Percentiles rank a stretch among this genome's conserved stretches.
phyloP scores from a whole-genome alignment of 2,113 vertebrate genomes.

The Symphodus melops region DNA sequence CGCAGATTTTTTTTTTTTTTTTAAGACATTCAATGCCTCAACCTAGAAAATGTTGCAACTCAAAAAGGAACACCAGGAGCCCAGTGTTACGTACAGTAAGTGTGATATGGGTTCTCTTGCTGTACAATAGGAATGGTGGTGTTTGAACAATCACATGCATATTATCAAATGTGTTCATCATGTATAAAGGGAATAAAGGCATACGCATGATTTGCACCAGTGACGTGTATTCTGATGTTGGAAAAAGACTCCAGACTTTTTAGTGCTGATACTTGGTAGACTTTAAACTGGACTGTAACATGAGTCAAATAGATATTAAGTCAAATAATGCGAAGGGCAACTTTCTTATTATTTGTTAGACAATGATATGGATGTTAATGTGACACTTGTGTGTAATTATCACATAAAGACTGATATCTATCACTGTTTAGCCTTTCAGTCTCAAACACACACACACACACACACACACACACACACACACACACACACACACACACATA shows the following conservation, averaged over 20 bases:
- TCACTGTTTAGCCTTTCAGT: constrained; percentile 3
- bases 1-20: background rate
- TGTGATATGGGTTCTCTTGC: constrained; percentile 31
- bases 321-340: constrained; percentile 15
- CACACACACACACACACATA: background rate
- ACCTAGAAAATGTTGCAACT: constrained; percentile 10
- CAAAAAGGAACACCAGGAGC: constrained; percentile 13
- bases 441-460: background rate
- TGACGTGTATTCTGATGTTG: background rate
- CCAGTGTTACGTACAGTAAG: background rate
- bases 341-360: constrained; percentile 16
- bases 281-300: constrained; percentile 23
- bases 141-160: constrained; percentile 8
- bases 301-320: constrained; percentile 23
- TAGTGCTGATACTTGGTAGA: constrained; percentile 32
- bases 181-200: constrained; percentile 40
- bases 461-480: constrained; percentile 4
- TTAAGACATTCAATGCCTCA: constrained; percentile 9
- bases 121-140: constrained; percentile 40
- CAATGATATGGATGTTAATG: constrained; percentile 9
- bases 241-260: background rate
- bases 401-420: constrained; percentile 15
- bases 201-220: constrained; percentile 11
- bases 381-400: constrained; percentile 24
- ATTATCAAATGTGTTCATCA: constrained; percentile 19